These are phyloP conservation scores for Corythucha ciliata DNA, from an alignment of 2,888 invertebrate genomes.

Conservation along the genomic window DNA sequence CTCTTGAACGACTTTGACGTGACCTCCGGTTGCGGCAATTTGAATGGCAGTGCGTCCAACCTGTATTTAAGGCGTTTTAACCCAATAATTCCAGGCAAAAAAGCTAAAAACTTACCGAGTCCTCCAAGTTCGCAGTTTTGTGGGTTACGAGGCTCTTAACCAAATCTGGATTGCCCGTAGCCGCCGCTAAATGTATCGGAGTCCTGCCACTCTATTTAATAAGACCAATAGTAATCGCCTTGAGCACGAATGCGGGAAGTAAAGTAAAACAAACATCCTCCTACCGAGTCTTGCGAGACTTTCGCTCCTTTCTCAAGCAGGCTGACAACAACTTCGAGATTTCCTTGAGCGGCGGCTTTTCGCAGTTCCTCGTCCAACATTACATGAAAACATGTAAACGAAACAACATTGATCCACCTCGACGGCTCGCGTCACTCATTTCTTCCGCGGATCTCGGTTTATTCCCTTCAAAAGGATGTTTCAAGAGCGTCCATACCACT, in stretches of 20 bases:
- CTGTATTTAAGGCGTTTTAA: constrained; percentile 37
- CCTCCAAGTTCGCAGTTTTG: constrained; percentile 44
- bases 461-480: too few species aligned
- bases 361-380: constrained; percentile 43
- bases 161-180: constrained; percentile 45
- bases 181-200: constrained; percentile 48
- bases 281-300: constrained; percentile 42
- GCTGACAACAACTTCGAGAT: constrained; percentile 41
- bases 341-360: constrained; percentile 44
- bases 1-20: constrained; percentile 44
- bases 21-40: constrained; percentile 48
- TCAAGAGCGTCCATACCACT: too few species aligned
- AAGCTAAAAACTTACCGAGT: constrained; percentile 22
- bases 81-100: not conserved
- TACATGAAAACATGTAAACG: constrained; percentile 30
- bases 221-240: not conserved
- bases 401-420: not conserved
- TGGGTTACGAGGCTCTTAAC: constrained; percentile 44
- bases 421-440: not conserved
- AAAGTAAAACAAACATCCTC: constrained; percentile 25
- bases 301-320: constrained; percentile 42
- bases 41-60: constrained; percentile 46
- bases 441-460: too few species aligned
- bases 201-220: constrained; percentile 43
- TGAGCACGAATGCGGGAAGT: not conserved